Percentiles rank a stretch among this genome's conserved stretches.
These are phyloP conservation scores for Sarotherodon lohbergeri DNA, from an alignment of 2,113 vertebrate species.

Conservation along the genomic window DNA sequence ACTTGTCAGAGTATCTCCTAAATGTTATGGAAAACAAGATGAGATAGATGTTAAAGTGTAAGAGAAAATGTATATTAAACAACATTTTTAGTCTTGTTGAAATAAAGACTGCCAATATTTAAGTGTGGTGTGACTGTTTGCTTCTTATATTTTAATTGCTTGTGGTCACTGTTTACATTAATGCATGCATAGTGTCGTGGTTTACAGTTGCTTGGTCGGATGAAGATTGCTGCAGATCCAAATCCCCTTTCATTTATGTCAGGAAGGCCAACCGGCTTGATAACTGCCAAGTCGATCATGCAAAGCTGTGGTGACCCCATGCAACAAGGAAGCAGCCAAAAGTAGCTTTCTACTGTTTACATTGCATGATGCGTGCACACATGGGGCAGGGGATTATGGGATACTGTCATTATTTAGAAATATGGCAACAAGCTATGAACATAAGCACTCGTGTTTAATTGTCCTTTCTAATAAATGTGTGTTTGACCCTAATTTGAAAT, in stretches of 20 bases:
- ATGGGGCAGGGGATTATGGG: neutral
- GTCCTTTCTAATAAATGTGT: neutral
- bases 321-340: neutral
- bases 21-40: conserved; percentile 66
- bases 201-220: neutral
- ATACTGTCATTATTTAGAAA: neutral
- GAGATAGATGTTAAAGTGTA: conserved; percentile 77
- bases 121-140: conserved; percentile 42
- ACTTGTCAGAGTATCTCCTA: conserved; percentile 72
- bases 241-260: neutral
- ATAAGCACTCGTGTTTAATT: neutral
- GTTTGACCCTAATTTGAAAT: neutral
- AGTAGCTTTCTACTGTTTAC: neutral
- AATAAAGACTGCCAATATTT: conserved; percentile 84
- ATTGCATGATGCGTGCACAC: neutral
- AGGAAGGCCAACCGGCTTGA: neutral
- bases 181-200: neutral
- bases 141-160: neutral
- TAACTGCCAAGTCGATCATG: neutral
- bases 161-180: neutral
- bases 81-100: conserved; percentile 77
- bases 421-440: neutral
- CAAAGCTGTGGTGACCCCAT: neutral
- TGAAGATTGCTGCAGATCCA: neutral
- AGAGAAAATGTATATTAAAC: conserved; percentile 79